Percentiles rank a stretch among this genome's conserved stretches.
Evolutionary conservation across 2,113 vertebrate species (phyloP).

Genomic region (Scomber japonicus): DNA sequence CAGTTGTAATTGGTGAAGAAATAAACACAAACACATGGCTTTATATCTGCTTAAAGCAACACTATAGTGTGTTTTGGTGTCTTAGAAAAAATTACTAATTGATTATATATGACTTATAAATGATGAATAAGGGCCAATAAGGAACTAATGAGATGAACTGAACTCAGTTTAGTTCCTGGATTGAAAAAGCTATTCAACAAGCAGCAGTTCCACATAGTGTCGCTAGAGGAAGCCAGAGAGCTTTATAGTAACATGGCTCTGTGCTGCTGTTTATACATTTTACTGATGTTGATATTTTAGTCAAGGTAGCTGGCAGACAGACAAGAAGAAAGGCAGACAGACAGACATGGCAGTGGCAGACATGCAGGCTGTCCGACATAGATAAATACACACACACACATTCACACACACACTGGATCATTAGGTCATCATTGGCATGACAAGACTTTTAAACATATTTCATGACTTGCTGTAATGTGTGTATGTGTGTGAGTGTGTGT

Average conservation of each 20-base stretch:
- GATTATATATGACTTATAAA: neutral
- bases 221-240: constrained; percentile 52
- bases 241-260: neutral
- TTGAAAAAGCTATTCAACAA: neutral
- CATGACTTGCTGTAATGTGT: constrained; percentile 54
- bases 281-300: constrained; percentile 69
- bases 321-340: constrained; percentile 29
- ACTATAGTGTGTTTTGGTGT: neutral
- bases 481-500: constrained; percentile 22
- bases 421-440: constrained; percentile 73
- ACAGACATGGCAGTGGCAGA: constrained; percentile 24
- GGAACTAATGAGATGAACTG: neutral
- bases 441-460: constrained; percentile 82
- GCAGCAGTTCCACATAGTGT: neutral
- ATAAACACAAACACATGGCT: too few species aligned
- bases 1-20: too few species aligned
- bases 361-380: constrained; percentile 40
- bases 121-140: neutral
- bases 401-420: constrained; percentile 35
- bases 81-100: neutral
- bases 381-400: constrained; percentile 29
- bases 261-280: constrained; percentile 49
- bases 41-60: too few species aligned
- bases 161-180: neutral
- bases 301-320: constrained; percentile 55